These are phyloP conservation scores for Apodemus speciosus DNA, from an alignment of 2,113 vertebrate genomes.

Conservation along the genomic window DNA sequence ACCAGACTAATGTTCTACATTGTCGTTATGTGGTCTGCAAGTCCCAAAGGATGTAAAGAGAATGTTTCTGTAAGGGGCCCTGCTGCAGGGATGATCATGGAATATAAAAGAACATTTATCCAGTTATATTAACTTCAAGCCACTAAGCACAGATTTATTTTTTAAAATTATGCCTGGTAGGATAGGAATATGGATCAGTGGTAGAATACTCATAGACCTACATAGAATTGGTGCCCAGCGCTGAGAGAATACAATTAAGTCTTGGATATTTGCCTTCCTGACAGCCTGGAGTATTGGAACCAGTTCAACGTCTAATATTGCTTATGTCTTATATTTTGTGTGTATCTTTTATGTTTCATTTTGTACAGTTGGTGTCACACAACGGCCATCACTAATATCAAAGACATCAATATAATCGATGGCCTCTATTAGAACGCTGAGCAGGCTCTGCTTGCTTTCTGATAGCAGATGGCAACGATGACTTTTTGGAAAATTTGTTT, in stretches of 20 bases:
- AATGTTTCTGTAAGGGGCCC: background rate
- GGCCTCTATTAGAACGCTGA: background rate
- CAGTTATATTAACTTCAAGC: background rate
- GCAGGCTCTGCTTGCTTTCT: background rate
- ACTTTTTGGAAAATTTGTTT: background rate
- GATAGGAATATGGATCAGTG: background rate
- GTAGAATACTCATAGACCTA: background rate
- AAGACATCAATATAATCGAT: background rate
- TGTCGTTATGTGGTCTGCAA: background rate
- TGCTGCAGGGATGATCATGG: background rate
- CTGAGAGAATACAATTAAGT: background rate
- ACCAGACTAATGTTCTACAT: background rate
- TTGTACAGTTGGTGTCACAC: background rate
- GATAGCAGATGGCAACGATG: background rate
- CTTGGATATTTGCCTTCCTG: background rate
- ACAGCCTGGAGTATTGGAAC: background rate
- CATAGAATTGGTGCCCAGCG: background rate
- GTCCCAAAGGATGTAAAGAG: background rate
- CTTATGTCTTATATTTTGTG: background rate
- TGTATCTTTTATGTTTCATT: background rate
- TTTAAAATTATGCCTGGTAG: background rate
- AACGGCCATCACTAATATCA: background rate
- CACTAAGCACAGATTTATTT: background rate
- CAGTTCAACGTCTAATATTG: background rate
- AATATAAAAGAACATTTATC: background rate